A percentile compares a stretch with the other conserved stretches of the same genome.
Evolutionary conservation across 2,888 invertebrate genomes (phyloP).

Genomic region (Pogonocherus hispidulus): DNA sequence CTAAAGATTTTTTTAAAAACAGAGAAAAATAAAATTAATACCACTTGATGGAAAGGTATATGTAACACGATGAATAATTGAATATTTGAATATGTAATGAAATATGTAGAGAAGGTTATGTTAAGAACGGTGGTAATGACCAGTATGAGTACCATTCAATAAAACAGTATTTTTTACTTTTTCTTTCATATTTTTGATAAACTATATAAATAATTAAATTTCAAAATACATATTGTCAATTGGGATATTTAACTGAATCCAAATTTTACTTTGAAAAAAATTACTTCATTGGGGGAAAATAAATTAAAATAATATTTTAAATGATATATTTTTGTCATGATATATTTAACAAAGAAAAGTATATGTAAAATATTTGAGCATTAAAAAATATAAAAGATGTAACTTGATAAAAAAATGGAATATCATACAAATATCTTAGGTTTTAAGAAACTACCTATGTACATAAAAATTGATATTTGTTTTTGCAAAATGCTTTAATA

Average conservation of each 20-base stretch:
- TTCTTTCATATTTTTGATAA: too few relatives aligned
- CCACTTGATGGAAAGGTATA: background rate
- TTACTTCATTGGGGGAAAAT: too few relatives aligned
- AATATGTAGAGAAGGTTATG: background rate
- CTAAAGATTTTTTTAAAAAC: constrained; percentile 70
- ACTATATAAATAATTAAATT: too few relatives aligned
- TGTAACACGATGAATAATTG: background rate
- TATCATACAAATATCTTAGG: background rate
- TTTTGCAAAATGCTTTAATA: too few relatives aligned
- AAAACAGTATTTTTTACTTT: too few relatives aligned
- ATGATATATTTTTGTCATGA: background rate
- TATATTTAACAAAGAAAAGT: background rate
- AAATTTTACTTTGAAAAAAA: background rate
- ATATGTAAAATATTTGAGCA: background rate
- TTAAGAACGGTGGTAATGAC: background rate
- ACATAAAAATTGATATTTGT: too few relatives aligned
- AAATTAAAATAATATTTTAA: background rate
- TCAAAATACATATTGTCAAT: too few relatives aligned
- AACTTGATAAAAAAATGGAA: background rate
- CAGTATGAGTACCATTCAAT: background rate
- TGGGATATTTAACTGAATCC: too few relatives aligned
- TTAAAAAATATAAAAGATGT: background rate
- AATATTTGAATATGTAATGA: background rate
- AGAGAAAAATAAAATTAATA: constrained; percentile 8
- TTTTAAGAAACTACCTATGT: too few relatives aligned